Evolutionary conservation across 2,888 invertebrate genomes (phyloP).

Genomic region (Cylindroiulus punctatus): DNA sequence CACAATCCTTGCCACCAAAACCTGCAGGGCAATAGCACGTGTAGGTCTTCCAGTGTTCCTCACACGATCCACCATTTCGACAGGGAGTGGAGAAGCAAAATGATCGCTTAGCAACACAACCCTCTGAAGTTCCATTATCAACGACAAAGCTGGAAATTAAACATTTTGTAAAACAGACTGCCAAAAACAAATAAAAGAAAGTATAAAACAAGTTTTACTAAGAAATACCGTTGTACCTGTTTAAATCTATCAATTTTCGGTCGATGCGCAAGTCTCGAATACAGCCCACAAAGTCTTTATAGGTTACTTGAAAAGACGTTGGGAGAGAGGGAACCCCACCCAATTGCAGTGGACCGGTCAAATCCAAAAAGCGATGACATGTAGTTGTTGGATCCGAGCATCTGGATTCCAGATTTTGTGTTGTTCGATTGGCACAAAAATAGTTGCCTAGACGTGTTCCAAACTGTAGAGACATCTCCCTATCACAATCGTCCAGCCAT

Average conservation of each 20-base stretch:
- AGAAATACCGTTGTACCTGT: slow-evolving; percentile 70
- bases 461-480: slow-evolving; percentile 78
- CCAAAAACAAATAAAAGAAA: not conserved
- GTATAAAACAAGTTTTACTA: not conserved
- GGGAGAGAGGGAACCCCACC: slow-evolving; percentile 89
- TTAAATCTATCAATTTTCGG: slow-evolving; percentile 85
- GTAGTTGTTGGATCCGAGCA: slow-evolving; percentile 68
- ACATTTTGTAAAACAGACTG: not conserved
- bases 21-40: slow-evolving; percentile 80
- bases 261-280: slow-evolving; percentile 89
- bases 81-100: slow-evolving; percentile 88
- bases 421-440: slow-evolving; percentile 84
- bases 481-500: slow-evolving; percentile 87
- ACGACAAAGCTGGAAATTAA: slow-evolving; percentile 77
- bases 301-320: slow-evolving; percentile 63
- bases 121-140: slow-evolving; percentile 86
- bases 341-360: slow-evolving; percentile 88
- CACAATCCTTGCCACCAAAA: slow-evolving; percentile 90
- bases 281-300: slow-evolving; percentile 84
- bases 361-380: slow-evolving; percentile 81
- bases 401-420: slow-evolving; percentile 76
- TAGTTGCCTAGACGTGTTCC: slow-evolving; percentile 76
- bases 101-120: slow-evolving; percentile 85
- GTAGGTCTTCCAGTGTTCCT: slow-evolving; percentile 88
- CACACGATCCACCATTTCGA: slow-evolving; percentile 86